Percentiles rank a stretch among this genome's conserved stretches.
These are phyloP conservation scores for Cheilosia variabilis DNA, from an alignment of 2,888 invertebrate genomes.

Conservation along the genomic window DNA sequence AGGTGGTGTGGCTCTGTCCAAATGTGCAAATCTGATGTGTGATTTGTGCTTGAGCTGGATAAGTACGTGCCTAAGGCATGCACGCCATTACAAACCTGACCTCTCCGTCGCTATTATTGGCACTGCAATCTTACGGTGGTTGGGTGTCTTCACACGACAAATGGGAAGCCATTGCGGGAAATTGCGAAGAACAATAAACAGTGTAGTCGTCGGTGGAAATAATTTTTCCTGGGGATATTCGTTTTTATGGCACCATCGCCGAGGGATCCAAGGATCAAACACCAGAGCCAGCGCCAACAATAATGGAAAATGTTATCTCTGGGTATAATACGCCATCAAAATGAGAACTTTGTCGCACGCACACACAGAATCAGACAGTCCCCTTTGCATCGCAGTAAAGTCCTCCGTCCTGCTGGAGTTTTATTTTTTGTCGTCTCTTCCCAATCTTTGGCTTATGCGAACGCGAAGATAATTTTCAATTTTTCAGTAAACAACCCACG, in stretches of 20 bases:
- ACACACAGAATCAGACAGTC: not conserved
- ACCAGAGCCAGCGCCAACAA: constrained; percentile 38
- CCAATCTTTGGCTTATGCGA: constrained; percentile 8
- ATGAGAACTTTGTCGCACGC: constrained; percentile 52
- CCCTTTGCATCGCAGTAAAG: constrained; percentile 35
- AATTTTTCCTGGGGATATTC: constrained; percentile 68
- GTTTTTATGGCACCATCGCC: constrained; percentile 62
- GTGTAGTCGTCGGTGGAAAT: constrained; percentile 56
- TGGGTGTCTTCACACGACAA: constrained; percentile 1
- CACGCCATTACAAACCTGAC: constrained; percentile 52
- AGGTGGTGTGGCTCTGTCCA: constrained; percentile 9
- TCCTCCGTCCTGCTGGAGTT: constrained; percentile 14
- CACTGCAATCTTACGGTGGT: constrained; percentile 24
- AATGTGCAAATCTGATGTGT: constrained; percentile 54
- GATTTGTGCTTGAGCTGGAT: constrained; percentile 58
- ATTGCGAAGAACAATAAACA: constrained; percentile 43
- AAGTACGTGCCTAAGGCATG: constrained; percentile 64
- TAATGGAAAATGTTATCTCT: constrained; percentile 68
- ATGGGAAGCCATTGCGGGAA: constrained; percentile 11
- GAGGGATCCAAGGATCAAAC: constrained; percentile 64
- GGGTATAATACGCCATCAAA: constrained; percentile 51
- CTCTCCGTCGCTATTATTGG: constrained; percentile 37
- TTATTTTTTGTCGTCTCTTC: not conserved
- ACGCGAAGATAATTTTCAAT: constrained; percentile 47
- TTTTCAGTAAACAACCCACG: constrained; percentile 49